Evolutionary conservation across 2,888 invertebrate species (phyloP).

Genomic region (Sympetrum striolatum): DNA sequence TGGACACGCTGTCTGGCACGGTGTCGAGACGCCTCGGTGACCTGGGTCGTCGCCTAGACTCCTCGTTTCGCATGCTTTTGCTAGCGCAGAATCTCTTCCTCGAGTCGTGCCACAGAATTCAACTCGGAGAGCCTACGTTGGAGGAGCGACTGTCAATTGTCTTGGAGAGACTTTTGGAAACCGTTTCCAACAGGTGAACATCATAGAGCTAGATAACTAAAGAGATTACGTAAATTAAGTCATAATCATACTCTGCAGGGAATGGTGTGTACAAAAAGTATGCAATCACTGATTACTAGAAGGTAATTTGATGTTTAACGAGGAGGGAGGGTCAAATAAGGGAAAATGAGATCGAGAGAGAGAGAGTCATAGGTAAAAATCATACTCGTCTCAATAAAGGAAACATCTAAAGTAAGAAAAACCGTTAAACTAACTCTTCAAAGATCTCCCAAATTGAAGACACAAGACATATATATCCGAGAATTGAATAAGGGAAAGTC

Average conservation of each 20-base stretch:
- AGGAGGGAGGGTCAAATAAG: neutral
- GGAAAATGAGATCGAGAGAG: too few relatives aligned
- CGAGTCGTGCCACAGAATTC: slow-evolving; percentile 71
- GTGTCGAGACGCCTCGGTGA: slow-evolving; percentile 53
- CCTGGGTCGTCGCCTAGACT: slow-evolving; percentile 56
- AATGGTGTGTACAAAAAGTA: neutral
- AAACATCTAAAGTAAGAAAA: too few relatives aligned
- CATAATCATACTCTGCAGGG: neutral
- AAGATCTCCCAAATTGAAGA: too few relatives aligned
- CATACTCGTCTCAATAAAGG: too few relatives aligned
- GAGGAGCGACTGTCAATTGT: slow-evolving; percentile 68
- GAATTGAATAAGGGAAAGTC: too few relatives aligned
- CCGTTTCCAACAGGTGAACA: slow-evolving; percentile 67
- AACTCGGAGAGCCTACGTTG: slow-evolving; percentile 68
- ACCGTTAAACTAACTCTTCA: too few relatives aligned
- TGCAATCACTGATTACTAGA: neutral
- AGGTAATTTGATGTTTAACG: neutral
- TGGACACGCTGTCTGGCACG: slow-evolving; percentile 35
- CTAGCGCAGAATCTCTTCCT: slow-evolving; percentile 70
- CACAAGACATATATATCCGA: too few relatives aligned
- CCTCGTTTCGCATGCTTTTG: slow-evolving; percentile 67
- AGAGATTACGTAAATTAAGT: too few relatives aligned
- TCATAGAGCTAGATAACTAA: neutral
- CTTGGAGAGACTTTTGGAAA: slow-evolving; percentile 69
- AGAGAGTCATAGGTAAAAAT: too few relatives aligned